A percentile compares a stretch with the other conserved stretches of the same genome.
Conservation (phyloP, 2,888 invertebrate species). For the Drosophila testacea region DNA sequence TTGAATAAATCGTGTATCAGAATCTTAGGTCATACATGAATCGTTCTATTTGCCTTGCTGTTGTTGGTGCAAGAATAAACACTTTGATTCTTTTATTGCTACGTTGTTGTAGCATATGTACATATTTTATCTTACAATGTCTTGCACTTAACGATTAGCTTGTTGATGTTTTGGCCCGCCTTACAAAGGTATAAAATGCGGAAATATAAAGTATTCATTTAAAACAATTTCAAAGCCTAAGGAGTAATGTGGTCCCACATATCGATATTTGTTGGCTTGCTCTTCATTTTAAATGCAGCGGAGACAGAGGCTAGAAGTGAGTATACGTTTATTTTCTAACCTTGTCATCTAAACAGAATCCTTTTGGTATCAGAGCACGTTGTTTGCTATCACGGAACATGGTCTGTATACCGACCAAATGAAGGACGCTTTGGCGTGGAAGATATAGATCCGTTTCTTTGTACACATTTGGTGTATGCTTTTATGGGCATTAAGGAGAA, state of each 20-base stretch:
- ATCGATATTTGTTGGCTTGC: conserved; percentile 2
- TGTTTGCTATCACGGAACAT: conserved; percentile 91
- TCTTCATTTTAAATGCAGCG: conserved; percentile 19
- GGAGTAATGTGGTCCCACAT: conserved; percentile 29
- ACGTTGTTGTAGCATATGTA: conserved; percentile 60
- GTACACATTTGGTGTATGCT: conserved; percentile 91
- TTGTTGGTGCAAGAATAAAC: conserved; percentile 62
- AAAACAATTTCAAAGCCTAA: neutral
- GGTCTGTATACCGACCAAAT: conserved; percentile 90
- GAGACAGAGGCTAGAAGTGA: conserved; percentile 28
- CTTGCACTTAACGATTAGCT: conserved; percentile 51
- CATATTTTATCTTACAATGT: conserved; percentile 35
- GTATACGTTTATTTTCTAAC: conserved; percentile 1
- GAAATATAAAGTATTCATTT: conserved; percentile 1
- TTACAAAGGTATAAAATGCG: conserved; percentile 41
- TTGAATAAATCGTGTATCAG: conserved; percentile 37
- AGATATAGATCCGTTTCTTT: conserved; percentile 89
- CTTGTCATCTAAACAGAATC: neutral
- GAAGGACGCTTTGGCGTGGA: conserved; percentile 89
- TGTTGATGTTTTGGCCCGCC: conserved; percentile 14
- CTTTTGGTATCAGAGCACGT: conserved; percentile 86
- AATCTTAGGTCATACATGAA: conserved; percentile 24
- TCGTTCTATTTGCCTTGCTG: conserved; percentile 51
- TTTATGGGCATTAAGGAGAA: conserved; percentile 89
- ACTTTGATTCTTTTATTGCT: conserved; percentile 52